Base-by-base conservation (phyloP, 2,797 vertebrate species). In the Pseudochromis fuscus region DNA sequence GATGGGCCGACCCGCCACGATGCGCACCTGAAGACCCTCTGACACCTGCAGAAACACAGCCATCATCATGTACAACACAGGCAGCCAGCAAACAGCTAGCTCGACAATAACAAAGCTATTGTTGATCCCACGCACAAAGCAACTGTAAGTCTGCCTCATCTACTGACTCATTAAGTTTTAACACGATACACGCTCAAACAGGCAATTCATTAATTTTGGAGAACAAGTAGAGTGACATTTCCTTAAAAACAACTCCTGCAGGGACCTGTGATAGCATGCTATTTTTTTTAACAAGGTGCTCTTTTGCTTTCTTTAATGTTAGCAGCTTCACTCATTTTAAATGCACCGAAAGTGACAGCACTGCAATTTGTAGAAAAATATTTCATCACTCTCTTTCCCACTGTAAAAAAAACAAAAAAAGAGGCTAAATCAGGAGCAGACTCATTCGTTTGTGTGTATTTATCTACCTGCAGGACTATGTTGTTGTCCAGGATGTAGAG, bases 401-500 rank as follows among this genome's bases (percentile, higher is more conserved):
- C 35, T 31, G n/a, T 19, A 44, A 35, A 15, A 46, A 46, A 46
- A 46, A 19, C 5, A 4, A 46, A 19, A 46, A 46, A 56, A 31
- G 59, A 57, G 38, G 46, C 11, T 50, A 2, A 19, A 1, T n/a
- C n/a, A n/a, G n/a, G n/a, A n/a, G n/a, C n/a, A 27, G 35, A 37
- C 16, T 37, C 35, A 5, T 37, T 15, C 13, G 13, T 37, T 25
- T 18, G 4, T 13, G 18, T 27, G 1, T 23, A 46, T 40, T 35
- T 5, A 9, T 70, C 3, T 81, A 93, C 92, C 93, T 94, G 93
- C 2, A 94, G 78, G 53, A 99, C 97, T 1, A 99, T 98, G 91
- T 98, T 99, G 94, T 98, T 98, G 94, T 99, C 97, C 83, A 99
- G 94, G 68, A 98, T 95, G 45, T 98, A 99, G 44, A 99, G 93